Conservation (phyloP, 2,797 vertebrate species). For the Myiotriccus ornatus region DNA sequence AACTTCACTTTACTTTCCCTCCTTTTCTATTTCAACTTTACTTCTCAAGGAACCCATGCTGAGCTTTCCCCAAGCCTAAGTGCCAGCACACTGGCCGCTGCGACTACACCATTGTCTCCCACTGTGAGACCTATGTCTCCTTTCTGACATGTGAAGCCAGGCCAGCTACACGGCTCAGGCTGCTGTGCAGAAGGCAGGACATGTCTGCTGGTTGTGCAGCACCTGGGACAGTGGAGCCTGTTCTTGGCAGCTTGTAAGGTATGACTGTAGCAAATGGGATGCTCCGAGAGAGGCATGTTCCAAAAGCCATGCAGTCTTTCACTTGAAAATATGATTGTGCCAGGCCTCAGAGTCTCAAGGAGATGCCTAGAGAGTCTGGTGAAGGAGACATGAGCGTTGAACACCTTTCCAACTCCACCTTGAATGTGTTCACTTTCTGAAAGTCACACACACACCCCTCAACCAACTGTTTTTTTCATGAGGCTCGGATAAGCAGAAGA, state of each 20-base stretch:
- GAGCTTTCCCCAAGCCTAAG: neutral
- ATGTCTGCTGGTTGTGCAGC: neutral
- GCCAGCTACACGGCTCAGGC: rapidly evolving
- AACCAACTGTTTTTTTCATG: neutral
- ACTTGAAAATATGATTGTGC: neutral
- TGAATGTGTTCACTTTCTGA: neutral
- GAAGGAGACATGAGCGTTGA: neutral
- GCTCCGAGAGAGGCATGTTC: neutral
- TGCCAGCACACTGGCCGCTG: neutral
- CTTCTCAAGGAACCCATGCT: neutral
- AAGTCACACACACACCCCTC: neutral
- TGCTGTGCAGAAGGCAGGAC: neutral
- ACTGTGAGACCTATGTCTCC: neutral
- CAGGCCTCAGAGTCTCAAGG: neutral
- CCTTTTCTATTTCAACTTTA: neutral
- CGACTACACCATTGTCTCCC: rapidly evolving
- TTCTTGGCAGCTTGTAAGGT: neutral
- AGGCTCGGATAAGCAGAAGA: neutral
- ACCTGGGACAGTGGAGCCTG: rapidly evolving
- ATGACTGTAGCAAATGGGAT: rapidly evolving
- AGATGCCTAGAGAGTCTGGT: neutral
- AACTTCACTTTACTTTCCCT: neutral
- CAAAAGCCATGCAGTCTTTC: neutral
- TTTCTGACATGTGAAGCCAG: neutral
- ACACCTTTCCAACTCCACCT: neutral